Base-by-base conservation (phyloP, 2,888 invertebrate genomes). In the Latheticus oryzae region DNA sequence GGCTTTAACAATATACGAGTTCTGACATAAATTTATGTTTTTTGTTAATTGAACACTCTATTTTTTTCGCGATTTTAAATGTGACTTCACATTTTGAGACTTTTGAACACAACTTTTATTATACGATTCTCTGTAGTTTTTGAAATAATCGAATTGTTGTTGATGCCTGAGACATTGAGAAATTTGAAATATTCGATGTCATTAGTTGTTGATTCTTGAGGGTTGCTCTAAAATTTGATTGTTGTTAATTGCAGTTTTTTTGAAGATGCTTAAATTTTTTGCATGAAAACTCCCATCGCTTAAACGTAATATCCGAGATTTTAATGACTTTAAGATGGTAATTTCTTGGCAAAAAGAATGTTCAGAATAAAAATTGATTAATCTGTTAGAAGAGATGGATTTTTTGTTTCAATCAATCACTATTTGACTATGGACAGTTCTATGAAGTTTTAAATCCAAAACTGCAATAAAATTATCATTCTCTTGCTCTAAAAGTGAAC, bases 181-280 rank as follows among this genome's bases (percentile, higher is more conserved):
- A 19, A 19, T 19, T 19, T 19, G 21, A 5, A 19, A 19, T 19
- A 19, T 19, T 19, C 5, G 21, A 19, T 19, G 21, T 19, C 21
- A 19, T 19, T 19, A 19, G 21, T 19, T 19, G 21, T 19, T 19
- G 5, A 19, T 19, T 19, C 21, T 19, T 19, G 21, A 5, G 21
- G 5, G 5, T 19, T 19, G 21, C 5, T 19, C 21, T 19, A 19
- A 19, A 19, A 19, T 19, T 19, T 19, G 21, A 19, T 19, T 19
- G 21, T 19, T 19, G 21, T 19, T 19, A 19, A 19, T 19, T 19
- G 21, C 21, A 19, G 9, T 42, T 50, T 19, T 30, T 16, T 24
- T 24, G 21, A 23, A 8, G 24, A 40, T n/a, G 9, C 9, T 24
- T 23, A 23, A 23, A 23, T 23, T n/a, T 19, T 19, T 19, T 19